Evolutionary conservation across 1,140 invertebrate genomes (phyloP).

Genomic region (Euura saliciscinereae): DNA sequence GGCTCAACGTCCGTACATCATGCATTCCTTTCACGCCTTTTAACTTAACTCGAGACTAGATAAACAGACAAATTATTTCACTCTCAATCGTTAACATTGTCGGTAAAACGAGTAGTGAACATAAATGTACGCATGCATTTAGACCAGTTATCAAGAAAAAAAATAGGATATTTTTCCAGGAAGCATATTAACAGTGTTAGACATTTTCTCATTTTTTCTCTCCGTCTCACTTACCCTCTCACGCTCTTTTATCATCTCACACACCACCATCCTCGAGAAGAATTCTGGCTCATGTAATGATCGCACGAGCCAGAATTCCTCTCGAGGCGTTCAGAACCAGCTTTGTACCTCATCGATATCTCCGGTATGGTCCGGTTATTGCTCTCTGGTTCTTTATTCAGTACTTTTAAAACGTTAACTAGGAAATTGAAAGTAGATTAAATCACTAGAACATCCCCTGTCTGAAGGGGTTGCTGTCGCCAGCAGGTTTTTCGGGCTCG

Average conservation of each 20-base stretch:
- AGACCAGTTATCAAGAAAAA: neutral
- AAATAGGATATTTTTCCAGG: neutral
- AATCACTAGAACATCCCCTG: slow-evolving; percentile 52
- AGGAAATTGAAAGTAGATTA: neutral
- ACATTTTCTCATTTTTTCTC: neutral
- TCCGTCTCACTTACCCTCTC: neutral
- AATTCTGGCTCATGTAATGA: neutral
- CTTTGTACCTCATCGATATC: neutral
- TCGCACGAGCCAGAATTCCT: neutral
- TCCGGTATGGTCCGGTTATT: slow-evolving; percentile 4
- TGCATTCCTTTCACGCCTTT: neutral
- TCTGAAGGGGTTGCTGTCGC: slow-evolving; percentile 65
- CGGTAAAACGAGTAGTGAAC: neutral
- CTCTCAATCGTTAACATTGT: neutral
- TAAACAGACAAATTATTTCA: neutral
- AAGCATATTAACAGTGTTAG: neutral
- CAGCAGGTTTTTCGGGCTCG: slow-evolving; percentile 44
- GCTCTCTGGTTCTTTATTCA: slow-evolving; percentile 2
- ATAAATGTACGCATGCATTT: too few relatives aligned
- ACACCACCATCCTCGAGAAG: neutral
- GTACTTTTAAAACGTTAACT: slow-evolving; percentile 5
- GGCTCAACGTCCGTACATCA: neutral
- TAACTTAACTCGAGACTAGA: neutral
- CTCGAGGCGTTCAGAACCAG: neutral
- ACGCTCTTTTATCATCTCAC: neutral